Conservation (phyloP, 92 coral and sea anemone species). For the Ricordea florida region DNA sequence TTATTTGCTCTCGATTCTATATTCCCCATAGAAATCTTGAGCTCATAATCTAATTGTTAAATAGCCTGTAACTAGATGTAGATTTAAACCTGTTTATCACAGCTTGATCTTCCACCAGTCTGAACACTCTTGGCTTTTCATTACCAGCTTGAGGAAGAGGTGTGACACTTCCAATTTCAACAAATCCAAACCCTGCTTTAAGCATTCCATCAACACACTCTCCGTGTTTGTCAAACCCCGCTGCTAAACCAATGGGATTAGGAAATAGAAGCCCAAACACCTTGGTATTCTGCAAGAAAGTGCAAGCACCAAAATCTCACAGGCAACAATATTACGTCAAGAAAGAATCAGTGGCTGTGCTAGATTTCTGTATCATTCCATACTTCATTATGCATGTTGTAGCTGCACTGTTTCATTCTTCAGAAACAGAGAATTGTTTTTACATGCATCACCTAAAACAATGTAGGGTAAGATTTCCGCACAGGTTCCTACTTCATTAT, state of each 20-base stretch:
- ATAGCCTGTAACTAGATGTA: background rate
- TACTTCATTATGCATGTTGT: too few relatives aligned
- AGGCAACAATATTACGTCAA: background rate
- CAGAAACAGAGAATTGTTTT: too few relatives aligned
- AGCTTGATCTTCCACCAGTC: slow-evolving; percentile 86
- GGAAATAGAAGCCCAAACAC: slow-evolving; percentile 92
- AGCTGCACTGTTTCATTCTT: too few relatives aligned
- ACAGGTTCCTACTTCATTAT: too few relatives aligned
- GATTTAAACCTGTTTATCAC: slow-evolving; percentile 83
- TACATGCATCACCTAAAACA: too few relatives aligned
- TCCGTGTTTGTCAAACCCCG: slow-evolving; percentile 99
- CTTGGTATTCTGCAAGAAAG: slow-evolving; percentile 69
- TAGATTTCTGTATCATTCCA: too few relatives aligned
- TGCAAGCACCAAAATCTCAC: background rate
- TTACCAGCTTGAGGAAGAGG: slow-evolving; percentile 91
- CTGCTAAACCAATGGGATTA: slow-evolving; percentile 96
- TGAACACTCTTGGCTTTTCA: slow-evolving; percentile 85
- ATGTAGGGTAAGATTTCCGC: too few relatives aligned
- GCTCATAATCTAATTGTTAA: too few relatives aligned
- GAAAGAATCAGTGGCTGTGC: too few relatives aligned
- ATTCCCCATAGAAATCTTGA: too few relatives aligned
- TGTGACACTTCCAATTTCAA: slow-evolving; percentile 93
- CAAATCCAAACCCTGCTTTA: slow-evolving; percentile 97
- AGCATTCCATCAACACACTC: slow-evolving; percentile 85
- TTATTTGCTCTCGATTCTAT: too few relatives aligned